Percentiles rank a stretch among this genome's conserved stretches.
Conservation (phyloP, 2,888 invertebrate species). For the Nineta flava region DNA sequence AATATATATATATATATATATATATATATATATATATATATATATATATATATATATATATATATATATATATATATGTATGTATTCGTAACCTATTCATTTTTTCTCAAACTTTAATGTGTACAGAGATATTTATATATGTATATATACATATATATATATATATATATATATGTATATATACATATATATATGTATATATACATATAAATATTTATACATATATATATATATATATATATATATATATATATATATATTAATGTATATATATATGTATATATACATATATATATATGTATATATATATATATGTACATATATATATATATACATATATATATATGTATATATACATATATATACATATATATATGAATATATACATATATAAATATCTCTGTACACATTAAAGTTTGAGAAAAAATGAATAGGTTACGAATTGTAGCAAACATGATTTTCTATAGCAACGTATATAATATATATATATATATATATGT, state of each 20-base stretch:
- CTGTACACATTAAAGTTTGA: no score
- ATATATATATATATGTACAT: not conserved
- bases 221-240: not conserved
- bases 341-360: not conserved
- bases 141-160: not conserved
- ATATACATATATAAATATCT: not conserved
- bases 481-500: no score
- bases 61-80: no score
- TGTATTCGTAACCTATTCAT: no score
- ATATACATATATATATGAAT: not conserved
- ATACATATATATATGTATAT: not conserved
- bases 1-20: no score
- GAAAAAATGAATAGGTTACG: no score
- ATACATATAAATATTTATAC: not conserved
- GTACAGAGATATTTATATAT: not conserved
- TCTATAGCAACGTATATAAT: no score
- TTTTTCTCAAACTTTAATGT: no score
- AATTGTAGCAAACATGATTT: no score
- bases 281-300: not conserved
- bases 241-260: not conserved
- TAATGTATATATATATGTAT: no score
- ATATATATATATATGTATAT: not conserved
- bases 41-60: no score
- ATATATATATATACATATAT: not conserved
- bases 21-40: no score